phyloP scores from a whole-genome alignment of 2,113 vertebrate genomes.

The Picathartes gymnocephalus region DNA sequence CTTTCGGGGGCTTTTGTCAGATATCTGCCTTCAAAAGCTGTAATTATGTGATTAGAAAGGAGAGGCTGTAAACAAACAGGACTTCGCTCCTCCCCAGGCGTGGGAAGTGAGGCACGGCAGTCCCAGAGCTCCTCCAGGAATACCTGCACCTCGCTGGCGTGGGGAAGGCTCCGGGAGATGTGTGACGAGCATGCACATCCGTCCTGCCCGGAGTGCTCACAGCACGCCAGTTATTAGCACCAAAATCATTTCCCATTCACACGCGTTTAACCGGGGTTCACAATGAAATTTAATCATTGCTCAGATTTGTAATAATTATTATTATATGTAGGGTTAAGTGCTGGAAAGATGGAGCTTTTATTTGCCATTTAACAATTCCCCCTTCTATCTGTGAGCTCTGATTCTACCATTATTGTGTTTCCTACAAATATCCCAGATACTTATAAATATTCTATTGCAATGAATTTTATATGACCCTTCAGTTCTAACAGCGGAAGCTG shows the following conservation, averaged over 20 bases:
- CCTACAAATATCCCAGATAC: constrained; percentile 64
- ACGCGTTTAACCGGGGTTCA: neutral
- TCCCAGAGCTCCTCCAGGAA: neutral
- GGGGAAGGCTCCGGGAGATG: neutral
- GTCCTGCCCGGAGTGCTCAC: neutral
- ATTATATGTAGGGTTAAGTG: constrained; percentile 37
- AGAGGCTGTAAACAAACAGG: constrained; percentile 67
- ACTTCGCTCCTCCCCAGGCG: neutral
- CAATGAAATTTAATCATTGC: neutral
- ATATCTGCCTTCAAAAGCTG: constrained; percentile 35
- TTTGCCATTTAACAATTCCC: constrained; percentile 45
- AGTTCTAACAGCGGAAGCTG: constrained; percentile 56
- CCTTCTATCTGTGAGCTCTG: constrained; percentile 39
- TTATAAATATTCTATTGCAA: constrained; percentile 68
- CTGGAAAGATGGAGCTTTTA: constrained; percentile 21
- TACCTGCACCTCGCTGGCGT: neutral
- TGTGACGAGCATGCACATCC: neutral
- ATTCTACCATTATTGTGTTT: constrained; percentile 60
- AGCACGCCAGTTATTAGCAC: neutral
- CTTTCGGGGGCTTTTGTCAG: constrained; percentile 47
- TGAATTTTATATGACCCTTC: constrained; percentile 69
- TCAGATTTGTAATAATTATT: constrained; percentile 21
- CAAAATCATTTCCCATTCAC: neutral
- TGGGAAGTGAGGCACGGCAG: neutral
- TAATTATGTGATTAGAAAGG: constrained; percentile 69